phyloP scores from a whole-genome alignment of 2,888 invertebrate genomes.

The Platycheirus albimanus region DNA sequence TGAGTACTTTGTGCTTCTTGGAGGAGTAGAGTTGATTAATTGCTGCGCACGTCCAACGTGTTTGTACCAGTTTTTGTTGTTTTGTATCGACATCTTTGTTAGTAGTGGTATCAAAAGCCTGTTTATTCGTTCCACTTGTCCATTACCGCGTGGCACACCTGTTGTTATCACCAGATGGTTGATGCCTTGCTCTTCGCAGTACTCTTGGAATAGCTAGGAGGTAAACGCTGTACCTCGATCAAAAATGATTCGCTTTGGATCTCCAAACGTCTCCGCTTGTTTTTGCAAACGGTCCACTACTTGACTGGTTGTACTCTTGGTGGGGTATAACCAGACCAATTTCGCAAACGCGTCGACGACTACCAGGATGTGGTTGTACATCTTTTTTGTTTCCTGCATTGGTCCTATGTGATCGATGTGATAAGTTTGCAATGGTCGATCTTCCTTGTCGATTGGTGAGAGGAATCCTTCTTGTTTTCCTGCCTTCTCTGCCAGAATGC shows the following conservation, averaged over 20 bases:
- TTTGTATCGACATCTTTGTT: slow-evolving; percentile 77
- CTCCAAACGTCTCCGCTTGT: neutral
- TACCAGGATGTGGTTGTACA: slow-evolving; percentile 76
- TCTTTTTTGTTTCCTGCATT: slow-evolving; percentile 78
- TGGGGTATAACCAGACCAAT: slow-evolving; percentile 79
- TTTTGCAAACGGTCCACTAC: slow-evolving; percentile 75
- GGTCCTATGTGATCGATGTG: slow-evolving; percentile 78
- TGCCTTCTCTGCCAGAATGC: slow-evolving; percentile 64
- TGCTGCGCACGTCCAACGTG: slow-evolving; percentile 59
- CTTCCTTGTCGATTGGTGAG: slow-evolving; percentile 73
- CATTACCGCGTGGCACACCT: slow-evolving; percentile 76
- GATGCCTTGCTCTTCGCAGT: slow-evolving; percentile 63
- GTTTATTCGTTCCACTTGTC: slow-evolving; percentile 78
- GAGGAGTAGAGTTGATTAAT: slow-evolving; percentile 71
- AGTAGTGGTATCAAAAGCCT: slow-evolving; percentile 77
- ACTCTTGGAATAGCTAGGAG: slow-evolving; percentile 67
- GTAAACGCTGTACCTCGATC: slow-evolving; percentile 74
- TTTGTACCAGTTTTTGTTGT: slow-evolving; percentile 77
- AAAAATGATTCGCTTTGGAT: neutral
- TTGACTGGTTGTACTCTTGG: slow-evolving; percentile 76
- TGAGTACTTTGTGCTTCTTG: slow-evolving; percentile 24
- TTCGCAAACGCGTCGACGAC: slow-evolving; percentile 78
- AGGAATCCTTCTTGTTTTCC: slow-evolving; percentile 76
- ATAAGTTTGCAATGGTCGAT: slow-evolving; percentile 34
- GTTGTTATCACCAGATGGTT: slow-evolving; percentile 75